A percentile compares a stretch with the other conserved stretches of the same genome.
Conservation (phyloP, 2,888 invertebrate genomes). For the Aphelenchoides bicaudatus region DNA sequence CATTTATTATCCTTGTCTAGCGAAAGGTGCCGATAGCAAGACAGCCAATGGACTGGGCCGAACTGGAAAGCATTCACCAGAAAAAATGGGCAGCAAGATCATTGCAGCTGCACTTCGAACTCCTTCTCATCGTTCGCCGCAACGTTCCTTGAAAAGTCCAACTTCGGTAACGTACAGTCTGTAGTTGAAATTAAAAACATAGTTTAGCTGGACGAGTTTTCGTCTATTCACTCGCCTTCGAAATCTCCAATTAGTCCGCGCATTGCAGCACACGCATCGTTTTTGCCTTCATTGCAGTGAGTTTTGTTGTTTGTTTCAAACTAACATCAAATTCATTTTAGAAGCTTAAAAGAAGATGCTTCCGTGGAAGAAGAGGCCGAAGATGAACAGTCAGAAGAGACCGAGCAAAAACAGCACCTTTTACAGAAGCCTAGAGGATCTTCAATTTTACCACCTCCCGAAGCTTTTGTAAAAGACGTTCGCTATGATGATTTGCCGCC, state of each 20-base stretch:
- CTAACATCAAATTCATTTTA: constrained; percentile 23
- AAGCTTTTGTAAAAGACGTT: constrained; percentile 20
- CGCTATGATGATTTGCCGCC: constrained; percentile 26
- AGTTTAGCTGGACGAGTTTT: constrained; percentile 17
- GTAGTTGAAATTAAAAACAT: neutral
- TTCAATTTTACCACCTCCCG: neutral
- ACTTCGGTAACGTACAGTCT: neutral
- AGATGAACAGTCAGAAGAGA: constrained; percentile 11
- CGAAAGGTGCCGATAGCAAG: constrained; percentile 19
- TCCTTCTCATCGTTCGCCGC: neutral
- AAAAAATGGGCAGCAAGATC: constrained; percentile 7
- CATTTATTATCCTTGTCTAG: too few species aligned
- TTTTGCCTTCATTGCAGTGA: constrained; percentile 33
- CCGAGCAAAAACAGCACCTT: constrained; percentile 9
- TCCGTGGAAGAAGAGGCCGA: constrained; percentile 36
- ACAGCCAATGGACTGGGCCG: constrained; percentile 11
- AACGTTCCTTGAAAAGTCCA: constrained; percentile 10
- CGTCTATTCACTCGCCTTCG: constrained; percentile 32
- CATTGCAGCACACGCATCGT: constrained; percentile 21
- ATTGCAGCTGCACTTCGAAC: neutral
- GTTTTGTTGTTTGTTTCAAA: neutral
- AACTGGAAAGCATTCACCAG: too few species aligned
- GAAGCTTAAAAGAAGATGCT: constrained; percentile 44
- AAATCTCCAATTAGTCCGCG: constrained; percentile 31
- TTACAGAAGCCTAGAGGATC: neutral